Evolutionary conservation across 2,113 vertebrate genomes (phyloP), one percentile per base, ranked within the genome.

Genomic region (Barnardius zonarius): DNA sequence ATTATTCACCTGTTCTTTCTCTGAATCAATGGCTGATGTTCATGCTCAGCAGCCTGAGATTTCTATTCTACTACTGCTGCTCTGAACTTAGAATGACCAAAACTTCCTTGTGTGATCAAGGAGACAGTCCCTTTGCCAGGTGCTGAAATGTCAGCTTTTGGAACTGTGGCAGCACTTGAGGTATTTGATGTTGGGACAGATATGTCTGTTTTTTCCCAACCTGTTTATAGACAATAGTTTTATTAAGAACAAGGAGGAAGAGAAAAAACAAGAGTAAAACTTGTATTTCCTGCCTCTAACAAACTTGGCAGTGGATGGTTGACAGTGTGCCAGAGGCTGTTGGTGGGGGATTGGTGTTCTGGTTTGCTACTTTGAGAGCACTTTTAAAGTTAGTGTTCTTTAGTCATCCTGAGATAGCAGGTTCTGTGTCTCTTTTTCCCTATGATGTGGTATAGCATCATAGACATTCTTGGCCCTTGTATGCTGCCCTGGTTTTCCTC

Each of bases 381-480:
- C 30, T 4, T 57, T 7, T 54, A 24, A 39, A 69, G 31, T 16
- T 35, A 17, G 41, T 39, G 27, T 33, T 75, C 28, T 48, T 37
- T 1, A 68, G 13, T 61, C 43, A 31, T 7, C 69, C 69, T 68
- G 66, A 82, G 24, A 39, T 13, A 11, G 57, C 43, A 68, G 39
- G 17, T 64, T 67, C 64, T 52, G 51, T 35, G 9, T 46, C 54
- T 73, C 68, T 43, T 64, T 16, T 46, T 94, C 28, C 1, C 22
- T 62, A 0, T n/a, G 64, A 20, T 17, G 0, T 28, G 59, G 9
- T 24, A 4, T 6, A 55, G 27, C 46, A 28, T 39, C 52, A 8
- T 3, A 24, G 51, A 19, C 23, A 19, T 72, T 72, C 10, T 82
- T 93, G 55, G 62, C 19, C 2, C 51, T 75, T 76, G 73, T 75